phyloP scores from a whole-genome alignment of 2,888 invertebrate species.

The Molorchus minor region DNA sequence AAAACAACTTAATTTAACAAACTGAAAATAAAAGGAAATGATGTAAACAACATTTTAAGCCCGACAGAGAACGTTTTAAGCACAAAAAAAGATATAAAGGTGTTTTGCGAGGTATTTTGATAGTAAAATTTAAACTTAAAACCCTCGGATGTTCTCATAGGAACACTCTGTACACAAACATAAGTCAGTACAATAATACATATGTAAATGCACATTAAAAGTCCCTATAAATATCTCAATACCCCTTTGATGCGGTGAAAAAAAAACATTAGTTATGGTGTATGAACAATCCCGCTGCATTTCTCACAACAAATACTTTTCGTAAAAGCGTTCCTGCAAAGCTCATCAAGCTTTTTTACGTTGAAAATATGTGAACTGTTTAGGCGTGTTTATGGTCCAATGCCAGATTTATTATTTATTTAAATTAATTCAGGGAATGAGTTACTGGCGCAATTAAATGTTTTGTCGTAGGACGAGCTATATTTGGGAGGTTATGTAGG shows the following conservation, averaged over 20 bases:
- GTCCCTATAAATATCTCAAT: not conserved
- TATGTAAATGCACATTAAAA: no score
- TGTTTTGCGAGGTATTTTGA: no score
- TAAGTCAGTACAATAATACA: no score
- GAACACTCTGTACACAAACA: no score
- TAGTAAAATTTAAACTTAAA: no score
- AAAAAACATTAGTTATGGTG: constrained; percentile 27
- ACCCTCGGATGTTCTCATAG: no score
- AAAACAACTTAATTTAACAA: no score
- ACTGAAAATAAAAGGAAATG: no score
- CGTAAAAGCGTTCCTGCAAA: constrained; percentile 40
- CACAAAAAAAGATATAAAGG: no score
- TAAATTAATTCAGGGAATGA: constrained; percentile 17
- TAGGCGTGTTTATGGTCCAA: constrained; percentile 15
- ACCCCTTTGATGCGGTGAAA: not conserved
- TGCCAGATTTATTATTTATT: constrained; percentile 30
- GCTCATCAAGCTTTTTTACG: constrained; percentile 37
- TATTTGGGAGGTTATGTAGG: constrained; percentile 13
- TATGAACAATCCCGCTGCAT: constrained; percentile 27
- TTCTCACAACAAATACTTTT: constrained; percentile 38
- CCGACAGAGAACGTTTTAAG: no score
- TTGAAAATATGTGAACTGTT: constrained; percentile 16
- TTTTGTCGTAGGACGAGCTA: constrained; percentile 5
- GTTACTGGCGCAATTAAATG: constrained; percentile 6
- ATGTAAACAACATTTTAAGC: no score